Conservation (phyloP, 2,113 vertebrate genomes). For the Psettodes erumei region DNA sequence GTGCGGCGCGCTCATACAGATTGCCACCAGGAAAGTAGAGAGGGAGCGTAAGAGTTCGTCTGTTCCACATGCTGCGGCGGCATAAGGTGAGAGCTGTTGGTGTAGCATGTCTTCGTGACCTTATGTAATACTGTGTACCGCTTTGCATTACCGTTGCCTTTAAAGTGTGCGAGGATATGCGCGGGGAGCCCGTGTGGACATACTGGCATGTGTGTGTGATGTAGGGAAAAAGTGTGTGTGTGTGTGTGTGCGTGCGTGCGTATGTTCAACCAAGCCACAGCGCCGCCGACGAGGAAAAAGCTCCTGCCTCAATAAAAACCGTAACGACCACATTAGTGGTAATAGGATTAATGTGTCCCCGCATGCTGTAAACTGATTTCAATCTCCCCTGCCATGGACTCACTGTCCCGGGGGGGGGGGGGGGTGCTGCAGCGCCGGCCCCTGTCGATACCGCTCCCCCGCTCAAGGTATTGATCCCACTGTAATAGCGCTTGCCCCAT, state of each 20-base stretch:
- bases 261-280: conserved; percentile 19
- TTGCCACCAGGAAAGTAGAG: conserved; percentile 1
- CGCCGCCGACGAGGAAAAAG: conserved; percentile 61
- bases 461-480: conserved; percentile 58
- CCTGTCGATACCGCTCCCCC: conserved; percentile 42
- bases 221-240: conserved; percentile 9
- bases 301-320: conserved; percentile 59
- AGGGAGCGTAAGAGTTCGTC: conserved; percentile 14
- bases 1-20: no score
- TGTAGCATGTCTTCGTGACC: conserved; percentile 26
- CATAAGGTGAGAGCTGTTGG: conserved; percentile 25
- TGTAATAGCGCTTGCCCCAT: conserved; percentile 45
- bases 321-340: conserved; percentile 66
- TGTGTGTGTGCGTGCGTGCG: conserved; percentile 17
- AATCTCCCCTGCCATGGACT: conserved; percentile 49
- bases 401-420: conserved; percentile 43
- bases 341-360: conserved; percentile 72
- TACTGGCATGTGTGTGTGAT: conserved; percentile 7
- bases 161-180: conserved; percentile 29
- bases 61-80: conserved; percentile 11
- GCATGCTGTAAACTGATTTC: conserved; percentile 70
- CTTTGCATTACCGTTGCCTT: conserved; percentile 42
- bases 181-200: conserved; percentile 21
- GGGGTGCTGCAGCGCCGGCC: conserved; percentile 17
- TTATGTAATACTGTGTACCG: conserved; percentile 56